Evolutionary conservation across 2,113 vertebrate genomes (phyloP).

Genomic region (Stegostoma tigrinum): DNA sequence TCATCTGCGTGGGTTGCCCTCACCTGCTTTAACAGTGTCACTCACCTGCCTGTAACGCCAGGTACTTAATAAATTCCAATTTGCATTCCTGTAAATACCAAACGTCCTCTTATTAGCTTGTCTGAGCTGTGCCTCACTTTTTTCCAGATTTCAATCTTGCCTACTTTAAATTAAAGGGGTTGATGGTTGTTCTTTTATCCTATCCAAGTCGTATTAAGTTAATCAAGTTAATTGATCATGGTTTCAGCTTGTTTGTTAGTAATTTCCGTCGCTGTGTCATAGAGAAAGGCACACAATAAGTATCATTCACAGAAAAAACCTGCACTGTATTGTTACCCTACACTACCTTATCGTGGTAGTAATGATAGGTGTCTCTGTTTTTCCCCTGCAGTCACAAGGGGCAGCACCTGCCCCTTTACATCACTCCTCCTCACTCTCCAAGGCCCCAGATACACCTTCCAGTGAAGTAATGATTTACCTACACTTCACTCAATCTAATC

Average conservation of each 20-base stretch:
- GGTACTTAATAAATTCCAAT: constrained; percentile 54
- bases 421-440: too few relatives aligned
- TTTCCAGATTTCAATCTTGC: not conserved
- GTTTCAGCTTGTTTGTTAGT: not conserved
- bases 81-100: not conserved
- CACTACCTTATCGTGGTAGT: not conserved
- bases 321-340: not conserved
- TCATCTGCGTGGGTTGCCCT: constrained; percentile 92
- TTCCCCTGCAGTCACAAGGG: not conserved
- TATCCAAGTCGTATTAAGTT: not conserved
- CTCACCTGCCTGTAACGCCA: constrained; percentile 87
- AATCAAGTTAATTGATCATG: not conserved
- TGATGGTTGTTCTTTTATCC: not conserved
- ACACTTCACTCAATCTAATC: too few relatives aligned
- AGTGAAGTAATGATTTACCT: too few relatives aligned
- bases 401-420: too few relatives aligned
- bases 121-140: not conserved
- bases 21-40: constrained; percentile 78
- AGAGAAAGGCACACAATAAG: not conserved
- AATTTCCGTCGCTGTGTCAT: not conserved
- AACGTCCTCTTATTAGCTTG: not conserved
- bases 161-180: not conserved
- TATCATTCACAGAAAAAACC: not conserved
- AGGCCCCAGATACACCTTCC: too few relatives aligned
- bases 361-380: not conserved